These are phyloP conservation scores for Mionectes olivaceus DNA, from an alignment of 2,797 vertebrate species.

Conservation along the genomic window DNA sequence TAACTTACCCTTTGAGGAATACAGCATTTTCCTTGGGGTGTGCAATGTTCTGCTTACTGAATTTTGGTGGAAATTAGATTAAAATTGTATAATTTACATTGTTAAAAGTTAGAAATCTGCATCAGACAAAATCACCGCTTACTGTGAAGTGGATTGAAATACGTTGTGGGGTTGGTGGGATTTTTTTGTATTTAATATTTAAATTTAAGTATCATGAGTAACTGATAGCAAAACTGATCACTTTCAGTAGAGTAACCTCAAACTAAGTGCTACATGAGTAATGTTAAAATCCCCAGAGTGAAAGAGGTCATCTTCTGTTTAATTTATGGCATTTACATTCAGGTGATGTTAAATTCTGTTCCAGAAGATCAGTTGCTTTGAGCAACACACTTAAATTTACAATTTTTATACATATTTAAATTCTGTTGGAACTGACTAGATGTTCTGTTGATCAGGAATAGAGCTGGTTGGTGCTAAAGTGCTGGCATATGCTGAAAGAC, in stretches of 20 bases:
- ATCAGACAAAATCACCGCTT: background rate
- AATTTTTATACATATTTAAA: background rate
- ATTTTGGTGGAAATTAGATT: background rate
- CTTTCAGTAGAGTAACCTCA: background rate
- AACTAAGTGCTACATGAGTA: background rate
- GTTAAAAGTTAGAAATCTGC: background rate
- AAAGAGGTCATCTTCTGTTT: background rate
- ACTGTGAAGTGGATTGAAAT: background rate
- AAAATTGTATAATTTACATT: background rate
- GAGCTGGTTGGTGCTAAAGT: background rate
- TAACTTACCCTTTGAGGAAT: background rate
- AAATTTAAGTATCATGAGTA: background rate
- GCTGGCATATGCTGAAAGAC: background rate
- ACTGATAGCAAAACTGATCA: background rate
- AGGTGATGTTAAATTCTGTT: background rate
- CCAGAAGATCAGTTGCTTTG: background rate
- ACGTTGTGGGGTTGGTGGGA: background rate
- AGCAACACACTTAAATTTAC: background rate
- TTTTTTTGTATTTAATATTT: background rate
- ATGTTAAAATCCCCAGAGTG: background rate
- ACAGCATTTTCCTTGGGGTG: background rate
- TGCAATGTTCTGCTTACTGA: background rate
- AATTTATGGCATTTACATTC: background rate
- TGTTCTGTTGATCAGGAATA: background rate
- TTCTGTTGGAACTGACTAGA: background rate